Evolutionary conservation across 2,113 vertebrate genomes (phyloP).

Genomic region (Meleagris gallopavo): DNA sequence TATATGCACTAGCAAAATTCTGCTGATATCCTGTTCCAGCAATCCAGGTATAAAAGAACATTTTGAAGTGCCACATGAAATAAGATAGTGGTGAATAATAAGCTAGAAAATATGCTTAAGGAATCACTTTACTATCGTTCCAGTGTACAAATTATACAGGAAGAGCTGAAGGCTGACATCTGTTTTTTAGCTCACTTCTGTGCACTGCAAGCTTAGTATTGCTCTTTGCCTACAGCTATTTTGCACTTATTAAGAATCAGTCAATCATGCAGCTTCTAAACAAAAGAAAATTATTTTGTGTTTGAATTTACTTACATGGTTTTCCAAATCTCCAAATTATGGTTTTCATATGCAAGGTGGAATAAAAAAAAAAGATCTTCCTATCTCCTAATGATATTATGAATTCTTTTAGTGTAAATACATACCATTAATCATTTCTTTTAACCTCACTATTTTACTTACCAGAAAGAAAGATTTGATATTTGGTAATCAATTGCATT

Average conservation of each 20-base stretch:
- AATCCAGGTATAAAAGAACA: constrained; percentile 49
- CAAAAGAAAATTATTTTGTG: constrained; percentile 4
- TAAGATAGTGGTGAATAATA: constrained; percentile 54
- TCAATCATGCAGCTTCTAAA: constrained; percentile 42
- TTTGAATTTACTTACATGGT: not conserved
- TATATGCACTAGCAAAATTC: constrained; percentile 26
- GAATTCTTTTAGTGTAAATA: not conserved
- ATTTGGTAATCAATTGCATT: not conserved
- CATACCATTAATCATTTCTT: not conserved
- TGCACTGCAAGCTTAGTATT: constrained; percentile 9
- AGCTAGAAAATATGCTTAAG: constrained; percentile 65
- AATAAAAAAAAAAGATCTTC: not conserved
- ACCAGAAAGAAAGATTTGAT: not conserved
- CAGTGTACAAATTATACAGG: constrained; percentile 27
- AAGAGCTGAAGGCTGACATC: constrained; percentile 58
- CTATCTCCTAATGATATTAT: not conserved
- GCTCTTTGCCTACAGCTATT: constrained; percentile 56
- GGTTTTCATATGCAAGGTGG: not conserved
- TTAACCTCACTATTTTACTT: not conserved
- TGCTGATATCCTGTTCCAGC: constrained; percentile 34
- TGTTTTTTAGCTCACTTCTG: constrained; percentile 48
- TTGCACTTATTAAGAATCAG: constrained; percentile 53
- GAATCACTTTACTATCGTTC: constrained; percentile 38
- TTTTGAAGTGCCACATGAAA: constrained; percentile 60
- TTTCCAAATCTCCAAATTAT: not conserved